Evolutionary conservation across 2,888 invertebrate species (phyloP), one percentile per base, ranked within the genome.

Genomic region (Eupithecia centaureata): DNA sequence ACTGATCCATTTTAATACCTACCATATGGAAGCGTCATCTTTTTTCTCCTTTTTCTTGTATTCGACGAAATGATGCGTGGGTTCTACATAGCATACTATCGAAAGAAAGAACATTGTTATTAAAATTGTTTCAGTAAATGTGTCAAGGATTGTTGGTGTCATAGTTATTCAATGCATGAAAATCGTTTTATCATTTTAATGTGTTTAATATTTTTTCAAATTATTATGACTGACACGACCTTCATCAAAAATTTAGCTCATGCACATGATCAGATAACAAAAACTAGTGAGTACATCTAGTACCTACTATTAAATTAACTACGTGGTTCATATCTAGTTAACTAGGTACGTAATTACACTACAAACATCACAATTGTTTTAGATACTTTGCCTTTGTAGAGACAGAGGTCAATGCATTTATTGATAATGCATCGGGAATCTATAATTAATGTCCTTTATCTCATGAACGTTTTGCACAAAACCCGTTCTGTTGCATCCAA

Each of bases 401-500:
- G 64, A 60, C 68, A 65, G 70, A 73, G 73, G 76, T 78, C 77
- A 73, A 72, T 76, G 78, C 73, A 71, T 71, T 63, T 68, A 54
- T 42, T 18, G 65, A 69, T 69, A 69, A 54, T n/a, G 65, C 65
- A 27, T 35, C 35, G 62, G 47, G 65, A 60, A 60, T 69, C 69
- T 69, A 69, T 69, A 63, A 69, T 65, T 69, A 63, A 15, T 60
- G 25, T 63, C 61, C 63, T 61, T 65, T 69, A 69, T 69, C 69
- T 56, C 5, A 5, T 54, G 30, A 52, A 28, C 38, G 7, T 27
- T 52, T 28, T 56, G 33, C 33, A 22, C 59, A 12, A 47, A 47
- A 47, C 47, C 12, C 12, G 8, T 22, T 10, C 12, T 22, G 47
- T 47, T 12, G 12, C 47, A 12, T 4, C 22, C 12, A 42, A 8